Evolutionary conservation across 2,797 vertebrate species (phyloP).

Genomic region (Mus minutoides): DNA sequence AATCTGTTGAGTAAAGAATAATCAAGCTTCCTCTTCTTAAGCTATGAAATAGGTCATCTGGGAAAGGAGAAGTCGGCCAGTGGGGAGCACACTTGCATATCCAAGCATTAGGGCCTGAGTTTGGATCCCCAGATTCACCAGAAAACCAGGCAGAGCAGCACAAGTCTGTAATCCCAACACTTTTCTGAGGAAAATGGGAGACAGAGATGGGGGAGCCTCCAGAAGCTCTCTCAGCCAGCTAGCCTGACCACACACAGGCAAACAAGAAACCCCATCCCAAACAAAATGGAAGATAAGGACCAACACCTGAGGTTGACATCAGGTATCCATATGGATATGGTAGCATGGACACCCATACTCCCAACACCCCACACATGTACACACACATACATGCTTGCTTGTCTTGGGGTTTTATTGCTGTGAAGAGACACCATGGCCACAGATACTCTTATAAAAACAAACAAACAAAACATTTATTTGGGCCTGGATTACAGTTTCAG

Average conservation of each 20-base stretch:
- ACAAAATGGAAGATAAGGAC: no score
- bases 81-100: background rate
- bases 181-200: background rate
- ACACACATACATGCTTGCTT: background rate
- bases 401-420: background rate
- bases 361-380: background rate
- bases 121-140: no score
- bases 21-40: background rate
- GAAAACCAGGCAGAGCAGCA: no score
- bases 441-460: background rate
- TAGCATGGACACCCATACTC: background rate
- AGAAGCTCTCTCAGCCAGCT: background rate
- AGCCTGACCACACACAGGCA: background rate
- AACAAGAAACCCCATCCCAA: no score
- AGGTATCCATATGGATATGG: background rate
- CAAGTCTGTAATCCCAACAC: background rate
- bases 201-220: background rate
- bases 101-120: no score
- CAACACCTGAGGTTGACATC: background rate
- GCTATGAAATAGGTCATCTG: background rate
- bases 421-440: background rate
- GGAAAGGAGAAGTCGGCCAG: background rate
- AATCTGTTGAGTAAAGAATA: background rate
- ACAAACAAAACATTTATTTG: background rate
- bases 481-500: background rate